A percentile compares a stretch with the other conserved stretches of the same genome.
Conservation (phyloP, 2,113 vertebrate species). For the Penelope pileata region DNA sequence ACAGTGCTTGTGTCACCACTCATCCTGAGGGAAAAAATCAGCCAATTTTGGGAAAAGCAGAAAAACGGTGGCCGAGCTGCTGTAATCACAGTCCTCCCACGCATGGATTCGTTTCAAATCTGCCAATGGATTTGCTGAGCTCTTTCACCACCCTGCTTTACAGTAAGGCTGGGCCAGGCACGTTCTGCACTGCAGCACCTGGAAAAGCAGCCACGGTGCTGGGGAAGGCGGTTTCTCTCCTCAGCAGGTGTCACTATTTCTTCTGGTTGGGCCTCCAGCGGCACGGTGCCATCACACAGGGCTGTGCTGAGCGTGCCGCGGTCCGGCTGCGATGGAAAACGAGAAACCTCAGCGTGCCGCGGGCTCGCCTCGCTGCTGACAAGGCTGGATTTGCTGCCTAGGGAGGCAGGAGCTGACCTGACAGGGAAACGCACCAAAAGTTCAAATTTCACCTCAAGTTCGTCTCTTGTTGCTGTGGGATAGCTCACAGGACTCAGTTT, state of each 20-base stretch:
- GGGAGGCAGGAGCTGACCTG: not conserved
- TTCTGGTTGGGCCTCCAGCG: not conserved
- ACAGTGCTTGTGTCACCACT: no score
- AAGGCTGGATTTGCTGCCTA: not conserved
- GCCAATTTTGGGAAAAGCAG: not conserved
- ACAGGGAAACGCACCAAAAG: not conserved
- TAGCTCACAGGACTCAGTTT: not conserved
- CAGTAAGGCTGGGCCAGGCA: no score
- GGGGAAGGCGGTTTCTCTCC: not conserved
- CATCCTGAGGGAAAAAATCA: not conserved
- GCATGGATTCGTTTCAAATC: not conserved
- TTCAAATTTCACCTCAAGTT: constrained; percentile 11
- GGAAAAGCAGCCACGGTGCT: fast-evolving
- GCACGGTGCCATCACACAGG: fast-evolving
- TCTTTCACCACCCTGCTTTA: not conserved
- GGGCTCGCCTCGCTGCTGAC: not conserved
- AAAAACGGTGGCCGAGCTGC: not conserved
- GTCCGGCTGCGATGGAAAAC: not conserved
- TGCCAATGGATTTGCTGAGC: not conserved
- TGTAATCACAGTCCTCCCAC: not conserved
- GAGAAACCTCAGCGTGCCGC: fast-evolving
- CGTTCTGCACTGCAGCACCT: no score
- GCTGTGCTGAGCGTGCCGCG: fast-evolving
- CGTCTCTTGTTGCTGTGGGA: not conserved
- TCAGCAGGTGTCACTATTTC: not conserved